phyloP scores from a whole-genome alignment of 2,797 vertebrate species.

The Protosalanx chinensis region DNA sequence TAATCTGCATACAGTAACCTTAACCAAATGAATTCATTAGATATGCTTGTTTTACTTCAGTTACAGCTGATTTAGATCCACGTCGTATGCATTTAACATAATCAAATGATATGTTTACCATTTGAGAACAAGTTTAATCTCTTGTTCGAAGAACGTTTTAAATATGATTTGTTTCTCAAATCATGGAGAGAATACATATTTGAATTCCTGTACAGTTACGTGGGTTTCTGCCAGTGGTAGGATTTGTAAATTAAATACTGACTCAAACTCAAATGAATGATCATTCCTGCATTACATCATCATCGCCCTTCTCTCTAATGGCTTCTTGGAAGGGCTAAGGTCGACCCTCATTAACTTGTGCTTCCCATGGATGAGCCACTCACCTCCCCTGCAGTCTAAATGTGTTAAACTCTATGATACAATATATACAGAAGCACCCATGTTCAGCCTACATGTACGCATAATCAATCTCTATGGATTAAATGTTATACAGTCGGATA shows the following conservation, averaged over 20 bases:
- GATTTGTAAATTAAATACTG: neutral
- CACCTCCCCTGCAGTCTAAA: no score
- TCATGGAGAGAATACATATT: neutral
- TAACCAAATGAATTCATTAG: no score
- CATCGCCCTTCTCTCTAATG: neutral
- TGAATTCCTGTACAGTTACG: neutral
- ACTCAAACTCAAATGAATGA: neutral
- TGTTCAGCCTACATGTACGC: constrained; percentile 59
- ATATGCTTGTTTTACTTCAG: no score
- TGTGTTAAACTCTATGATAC: constrained; percentile 45
- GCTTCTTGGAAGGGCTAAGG: constrained; percentile 3
- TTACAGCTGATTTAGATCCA: neutral
- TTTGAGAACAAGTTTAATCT: no score
- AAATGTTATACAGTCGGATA: constrained; percentile 47
- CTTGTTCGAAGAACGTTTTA: no score
- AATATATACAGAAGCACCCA: constrained; percentile 66
- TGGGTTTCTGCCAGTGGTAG: neutral
- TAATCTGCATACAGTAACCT: no score
- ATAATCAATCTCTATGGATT: constrained; percentile 46
- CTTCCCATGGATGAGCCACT: constrained; percentile 52
- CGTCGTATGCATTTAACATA: neutral
- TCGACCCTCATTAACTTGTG: constrained; percentile 50
- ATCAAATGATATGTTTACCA: neutral
- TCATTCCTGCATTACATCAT: neutral
- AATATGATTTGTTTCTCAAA: no score